These are phyloP conservation scores for Grus americana DNA, from an alignment of 2,113 vertebrate genomes.

Conservation along the genomic window DNA sequence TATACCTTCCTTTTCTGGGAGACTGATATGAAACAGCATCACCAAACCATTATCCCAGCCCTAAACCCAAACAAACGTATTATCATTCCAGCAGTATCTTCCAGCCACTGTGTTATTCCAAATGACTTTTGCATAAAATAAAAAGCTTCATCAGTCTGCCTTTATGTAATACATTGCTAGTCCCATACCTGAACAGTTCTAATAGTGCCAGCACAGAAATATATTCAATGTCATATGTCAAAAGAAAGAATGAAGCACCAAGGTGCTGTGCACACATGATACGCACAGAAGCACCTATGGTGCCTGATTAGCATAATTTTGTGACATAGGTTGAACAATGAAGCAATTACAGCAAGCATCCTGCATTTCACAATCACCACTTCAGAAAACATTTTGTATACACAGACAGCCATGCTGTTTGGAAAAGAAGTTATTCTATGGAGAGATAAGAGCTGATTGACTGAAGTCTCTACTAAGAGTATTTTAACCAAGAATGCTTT, in stretches of 20 bases:
- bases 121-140: neutral
- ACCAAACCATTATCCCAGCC: neutral
- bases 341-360: neutral
- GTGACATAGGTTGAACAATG: constrained; percentile 11
- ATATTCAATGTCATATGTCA: neutral
- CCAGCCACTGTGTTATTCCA: neutral
- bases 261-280: neutral
- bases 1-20: neutral
- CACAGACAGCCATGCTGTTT: neutral
- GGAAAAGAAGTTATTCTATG: neutral
- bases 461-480: neutral
- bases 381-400: constrained; percentile 13
- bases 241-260: neutral
- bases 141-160: neutral
- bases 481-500: constrained; percentile 5
- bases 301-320: neutral
- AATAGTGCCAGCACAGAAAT: neutral
- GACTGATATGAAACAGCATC: neutral
- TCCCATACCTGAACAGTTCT: neutral
- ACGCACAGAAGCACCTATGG: neutral
- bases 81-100: neutral
- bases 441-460: neutral
- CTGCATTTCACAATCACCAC: neutral
- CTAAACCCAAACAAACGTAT: neutral
- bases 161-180: neutral